phyloP scores from a whole-genome alignment of 1,140 invertebrate species.

The Battus philenor region DNA sequence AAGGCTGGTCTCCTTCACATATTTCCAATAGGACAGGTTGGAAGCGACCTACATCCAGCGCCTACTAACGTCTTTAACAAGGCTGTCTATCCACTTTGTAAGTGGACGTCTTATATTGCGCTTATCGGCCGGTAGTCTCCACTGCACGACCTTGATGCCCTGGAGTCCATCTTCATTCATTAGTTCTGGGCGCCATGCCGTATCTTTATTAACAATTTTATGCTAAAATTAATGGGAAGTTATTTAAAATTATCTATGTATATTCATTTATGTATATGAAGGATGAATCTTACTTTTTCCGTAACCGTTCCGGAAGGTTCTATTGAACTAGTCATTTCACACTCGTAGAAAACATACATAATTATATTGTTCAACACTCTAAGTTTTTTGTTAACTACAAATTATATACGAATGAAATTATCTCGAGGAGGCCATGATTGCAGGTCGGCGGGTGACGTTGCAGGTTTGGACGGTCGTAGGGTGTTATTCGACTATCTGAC shows the following conservation, averaged over 20 bases:
- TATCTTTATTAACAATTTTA: no score
- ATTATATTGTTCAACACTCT: constrained; percentile 62
- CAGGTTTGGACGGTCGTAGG: constrained; percentile 26
- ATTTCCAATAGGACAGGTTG: no score
- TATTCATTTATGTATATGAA: constrained; percentile 19
- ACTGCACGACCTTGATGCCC: no score
- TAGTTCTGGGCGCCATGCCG: no score
- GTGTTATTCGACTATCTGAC: constrained; percentile 8
- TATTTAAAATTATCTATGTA: background rate
- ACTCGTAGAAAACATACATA: constrained; percentile 63
- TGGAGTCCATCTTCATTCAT: no score
- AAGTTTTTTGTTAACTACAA: constrained; percentile 61
- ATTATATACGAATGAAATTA: constrained; percentile 62
- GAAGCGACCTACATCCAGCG: no score
- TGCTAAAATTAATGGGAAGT: background rate
- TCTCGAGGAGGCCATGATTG: constrained; percentile 61
- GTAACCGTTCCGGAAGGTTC: constrained; percentile 26
- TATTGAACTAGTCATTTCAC: constrained; percentile 69
- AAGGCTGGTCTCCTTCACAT: no score
- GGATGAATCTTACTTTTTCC: constrained; percentile 31
- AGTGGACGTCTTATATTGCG: no score
- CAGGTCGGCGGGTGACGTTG: constrained; percentile 46
- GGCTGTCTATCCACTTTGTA: no score
- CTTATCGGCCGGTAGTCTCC: no score
- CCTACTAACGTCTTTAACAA: no score